Percentiles rank a stretch among this genome's conserved stretches.
phyloP scores from a whole-genome alignment of 2,797 vertebrate species.

The Chrosomus eos region DNA sequence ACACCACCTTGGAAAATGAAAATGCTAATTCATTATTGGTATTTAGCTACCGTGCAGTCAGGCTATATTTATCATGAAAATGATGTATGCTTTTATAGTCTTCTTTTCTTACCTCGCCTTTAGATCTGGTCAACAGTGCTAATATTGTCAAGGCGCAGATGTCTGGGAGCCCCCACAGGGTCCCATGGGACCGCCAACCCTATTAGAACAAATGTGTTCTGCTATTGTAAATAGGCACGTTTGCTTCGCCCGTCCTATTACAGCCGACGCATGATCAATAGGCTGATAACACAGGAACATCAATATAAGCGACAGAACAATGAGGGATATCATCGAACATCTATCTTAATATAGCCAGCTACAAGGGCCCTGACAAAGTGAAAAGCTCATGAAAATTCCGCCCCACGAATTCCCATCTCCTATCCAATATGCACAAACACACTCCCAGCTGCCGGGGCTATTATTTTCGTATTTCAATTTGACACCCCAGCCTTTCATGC shows the following conservation, averaged over 20 bases:
- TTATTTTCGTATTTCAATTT: slow-evolving; percentile 99
- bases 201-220: slow-evolving; percentile 99
- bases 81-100: slow-evolving; percentile 48
- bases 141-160: slow-evolving; percentile 96
- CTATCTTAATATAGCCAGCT: slow-evolving; percentile 99
- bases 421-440: slow-evolving; percentile 98
- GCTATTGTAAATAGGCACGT: slow-evolving; percentile 99
- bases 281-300: slow-evolving; percentile 99
- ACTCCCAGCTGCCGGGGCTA: slow-evolving; percentile 98
- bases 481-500: slow-evolving; percentile 99
- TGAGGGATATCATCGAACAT: slow-evolving; percentile 99
- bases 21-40: slow-evolving; percentile 83
- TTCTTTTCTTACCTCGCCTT: slow-evolving; percentile 68
- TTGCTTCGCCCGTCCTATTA: slow-evolving; percentile 99
- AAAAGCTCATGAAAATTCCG: slow-evolving; percentile 99
- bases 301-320: slow-evolving; percentile 99
- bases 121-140: slow-evolving; percentile 89
- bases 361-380: slow-evolving; percentile 98
- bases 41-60: slow-evolving; percentile 63
- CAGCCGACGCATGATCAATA: slow-evolving; percentile 99
- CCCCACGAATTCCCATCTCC: slow-evolving; percentile 97
- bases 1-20: slow-evolving; percentile 88
- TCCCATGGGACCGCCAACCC: slow-evolving; percentile 94
- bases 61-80: slow-evolving; percentile 56
- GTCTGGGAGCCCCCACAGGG: slow-evolving; percentile 91